Base-by-base conservation (phyloP, 2,113 vertebrate species). In the Pelusios castaneus region DNA sequence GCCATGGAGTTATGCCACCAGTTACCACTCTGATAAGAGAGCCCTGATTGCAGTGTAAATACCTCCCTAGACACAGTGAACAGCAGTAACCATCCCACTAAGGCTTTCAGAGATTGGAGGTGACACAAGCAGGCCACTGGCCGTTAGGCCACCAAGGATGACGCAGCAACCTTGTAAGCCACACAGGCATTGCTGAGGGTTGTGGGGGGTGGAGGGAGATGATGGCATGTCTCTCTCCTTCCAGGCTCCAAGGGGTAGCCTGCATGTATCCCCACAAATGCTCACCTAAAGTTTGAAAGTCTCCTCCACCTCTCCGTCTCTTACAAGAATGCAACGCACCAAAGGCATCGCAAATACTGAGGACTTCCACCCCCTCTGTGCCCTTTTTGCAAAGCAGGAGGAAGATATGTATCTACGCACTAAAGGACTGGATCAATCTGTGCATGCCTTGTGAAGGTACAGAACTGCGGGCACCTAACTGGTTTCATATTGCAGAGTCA, bases 281-380 rank as follows among this genome's bases (percentile, higher is more conserved):
- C 82, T 84, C 1, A 77, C 58, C 6, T 31, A 10, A 12, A 77
- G 79, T 85, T 22, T 82, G 41, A 91, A 92, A 88, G 82, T 41
- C 56, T 83, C 47, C 52, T 58, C 60, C 70, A 1, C 10, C n/a
- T 41, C 38, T 56, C n/a, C 58, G 78, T 38, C 38, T 43, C 27
- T 45, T 16, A 8, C 0, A 0, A 31, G 17, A 54, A 27, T 86
- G 85, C 0, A 0, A 31, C 75, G 38, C 10, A 81, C 11, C 0
- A 0, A 76, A 34, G 80, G 56, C 56, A 84, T 0, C 90, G 56
- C 38, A 47, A 10, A 41, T 49, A 49, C 58, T 0, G 1, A 85
- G 58, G 56, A n/a, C 31, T 51, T 47, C 12, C 25, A 82, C 31
- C 49, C 29, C 31, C n/a, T 73, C 38, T 13, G 51, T 38, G 73